phyloP scores from a whole-genome alignment of 2,888 invertebrate species.

The Phymatocera aterrima region DNA sequence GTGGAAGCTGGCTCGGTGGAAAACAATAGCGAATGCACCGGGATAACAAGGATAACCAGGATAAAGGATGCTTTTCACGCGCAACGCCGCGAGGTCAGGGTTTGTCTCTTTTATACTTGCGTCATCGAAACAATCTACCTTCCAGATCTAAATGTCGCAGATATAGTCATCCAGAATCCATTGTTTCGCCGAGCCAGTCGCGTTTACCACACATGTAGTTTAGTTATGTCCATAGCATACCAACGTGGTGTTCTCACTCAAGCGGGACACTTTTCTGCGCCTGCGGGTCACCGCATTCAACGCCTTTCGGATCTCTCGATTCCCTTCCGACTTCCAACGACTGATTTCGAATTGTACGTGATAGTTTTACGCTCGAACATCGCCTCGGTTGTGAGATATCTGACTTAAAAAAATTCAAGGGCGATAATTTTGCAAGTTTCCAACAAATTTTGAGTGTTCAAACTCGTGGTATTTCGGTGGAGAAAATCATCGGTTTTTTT shows the following conservation, averaged over 20 bases:
- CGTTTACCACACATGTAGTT: conserved; percentile 31
- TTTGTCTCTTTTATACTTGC: conserved; percentile 41
- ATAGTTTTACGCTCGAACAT: not conserved
- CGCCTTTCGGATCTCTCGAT: not conserved
- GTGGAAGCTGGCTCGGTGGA: conserved; percentile 26
- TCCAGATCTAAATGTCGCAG: conserved; percentile 39
- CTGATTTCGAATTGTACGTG: not conserved
- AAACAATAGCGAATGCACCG: conserved; percentile 44
- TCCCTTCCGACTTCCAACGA: not conserved
- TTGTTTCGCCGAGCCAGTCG: conserved; percentile 31
- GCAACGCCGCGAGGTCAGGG: conserved; percentile 38
- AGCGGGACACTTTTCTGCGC: not conserved
- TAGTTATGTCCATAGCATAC: conserved; percentile 14
- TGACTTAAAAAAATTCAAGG: not conserved
- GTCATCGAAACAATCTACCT: conserved; percentile 38
- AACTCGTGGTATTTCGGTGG: no score
- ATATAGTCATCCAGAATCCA: conserved; percentile 41
- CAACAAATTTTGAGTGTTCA: no score
- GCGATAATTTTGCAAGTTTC: no score
- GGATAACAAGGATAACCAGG: conserved; percentile 32
- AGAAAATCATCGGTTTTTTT: not conserved
- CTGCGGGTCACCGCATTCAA: conserved; percentile 1
- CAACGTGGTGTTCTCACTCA: not conserved
- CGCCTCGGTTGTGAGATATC: not conserved
- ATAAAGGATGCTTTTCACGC: conserved; percentile 39